Evolutionary conservation across 1,140 invertebrate genomes (phyloP).

Genomic region (Drosophila persimilis): DNA sequence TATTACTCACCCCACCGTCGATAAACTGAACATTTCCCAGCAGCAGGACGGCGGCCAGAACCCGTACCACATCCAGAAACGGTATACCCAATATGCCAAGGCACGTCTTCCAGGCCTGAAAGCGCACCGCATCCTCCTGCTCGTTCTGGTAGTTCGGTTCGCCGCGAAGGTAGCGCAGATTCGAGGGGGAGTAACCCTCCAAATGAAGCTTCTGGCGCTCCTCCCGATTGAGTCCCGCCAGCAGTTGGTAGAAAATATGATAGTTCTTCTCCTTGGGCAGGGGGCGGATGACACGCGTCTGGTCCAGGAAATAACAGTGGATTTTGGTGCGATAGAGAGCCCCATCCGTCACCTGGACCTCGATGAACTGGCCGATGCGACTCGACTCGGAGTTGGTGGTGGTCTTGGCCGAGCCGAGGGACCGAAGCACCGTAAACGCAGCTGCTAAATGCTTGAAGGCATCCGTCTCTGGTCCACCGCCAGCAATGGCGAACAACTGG

Average conservation of each 20-base stretch:
- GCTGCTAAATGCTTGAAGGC: constrained; percentile 98
- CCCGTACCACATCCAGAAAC: constrained; percentile 95
- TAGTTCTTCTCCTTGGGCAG: constrained; percentile 96
- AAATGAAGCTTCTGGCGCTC: constrained; percentile 93
- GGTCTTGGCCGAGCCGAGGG: constrained; percentile 95
- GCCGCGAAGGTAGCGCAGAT: constrained; percentile 91
- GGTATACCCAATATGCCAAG: constrained; percentile 95
- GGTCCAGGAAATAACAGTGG: constrained; percentile 96
- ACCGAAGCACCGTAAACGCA: constrained; percentile 95
- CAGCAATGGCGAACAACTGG: constrained; percentile 96
- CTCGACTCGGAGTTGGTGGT: constrained; percentile 95
- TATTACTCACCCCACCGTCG: constrained; percentile 85
- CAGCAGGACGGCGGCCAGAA: constrained; percentile 94
- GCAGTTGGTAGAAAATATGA: constrained; percentile 98
- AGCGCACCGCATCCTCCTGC: constrained; percentile 89
- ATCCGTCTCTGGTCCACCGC: constrained; percentile 96
- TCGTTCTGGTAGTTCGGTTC: constrained; percentile 88
- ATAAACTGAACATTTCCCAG: constrained; percentile 96
- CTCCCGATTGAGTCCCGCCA: constrained; percentile 93
- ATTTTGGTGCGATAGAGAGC: constrained; percentile 97
- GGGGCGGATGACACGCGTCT: constrained; percentile 94
- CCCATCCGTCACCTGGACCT: constrained; percentile 98
- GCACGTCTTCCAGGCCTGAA: constrained; percentile 95
- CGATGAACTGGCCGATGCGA: constrained; percentile 97
- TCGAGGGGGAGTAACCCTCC: constrained; percentile 91